These are phyloP conservation scores for Thamnaconus septentrionalis DNA, from an alignment of 2,113 vertebrate species.

Conservation along the genomic window DNA sequence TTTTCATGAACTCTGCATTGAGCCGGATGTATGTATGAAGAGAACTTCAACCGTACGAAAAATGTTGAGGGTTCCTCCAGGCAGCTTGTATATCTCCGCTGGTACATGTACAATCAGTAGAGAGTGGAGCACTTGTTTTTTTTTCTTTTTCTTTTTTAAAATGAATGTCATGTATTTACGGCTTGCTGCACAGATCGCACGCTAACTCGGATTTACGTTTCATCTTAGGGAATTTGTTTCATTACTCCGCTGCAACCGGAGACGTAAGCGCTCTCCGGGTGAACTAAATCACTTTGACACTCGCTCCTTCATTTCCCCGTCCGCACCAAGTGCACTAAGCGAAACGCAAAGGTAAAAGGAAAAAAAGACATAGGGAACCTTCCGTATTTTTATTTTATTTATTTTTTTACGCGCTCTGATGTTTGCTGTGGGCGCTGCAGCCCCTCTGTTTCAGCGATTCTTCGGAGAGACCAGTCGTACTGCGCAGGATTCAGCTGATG, in stretches of 20 bases:
- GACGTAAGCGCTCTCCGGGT: background rate
- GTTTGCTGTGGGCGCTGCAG: constrained; percentile 10
- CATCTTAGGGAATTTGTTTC: background rate
- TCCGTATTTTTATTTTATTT: background rate
- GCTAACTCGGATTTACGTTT: too few relatives aligned
- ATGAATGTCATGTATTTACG: too few relatives aligned
- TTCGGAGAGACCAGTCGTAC: constrained; percentile 37
- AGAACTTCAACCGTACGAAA: too few relatives aligned
- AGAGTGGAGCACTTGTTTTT: too few relatives aligned
- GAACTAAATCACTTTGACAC: constrained; percentile 6
- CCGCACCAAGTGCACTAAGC: too few relatives aligned
- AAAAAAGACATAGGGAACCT: background rate
- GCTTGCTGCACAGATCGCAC: too few relatives aligned
- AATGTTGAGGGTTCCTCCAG: too few relatives aligned
- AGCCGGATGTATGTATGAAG: too few relatives aligned
- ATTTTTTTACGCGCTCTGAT: background rate
- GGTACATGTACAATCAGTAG: too few relatives aligned
- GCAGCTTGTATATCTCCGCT: too few relatives aligned
- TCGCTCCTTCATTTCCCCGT: background rate
- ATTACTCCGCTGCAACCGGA: background rate
- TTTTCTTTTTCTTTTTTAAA: too few relatives aligned
- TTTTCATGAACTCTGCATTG: background rate
- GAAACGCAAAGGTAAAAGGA: background rate
- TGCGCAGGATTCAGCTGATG: constrained; percentile 47
- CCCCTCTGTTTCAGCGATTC: constrained; percentile 25